Conservation (phyloP, 2,888 invertebrate species). For the Polydrusus cervinus region DNA sequence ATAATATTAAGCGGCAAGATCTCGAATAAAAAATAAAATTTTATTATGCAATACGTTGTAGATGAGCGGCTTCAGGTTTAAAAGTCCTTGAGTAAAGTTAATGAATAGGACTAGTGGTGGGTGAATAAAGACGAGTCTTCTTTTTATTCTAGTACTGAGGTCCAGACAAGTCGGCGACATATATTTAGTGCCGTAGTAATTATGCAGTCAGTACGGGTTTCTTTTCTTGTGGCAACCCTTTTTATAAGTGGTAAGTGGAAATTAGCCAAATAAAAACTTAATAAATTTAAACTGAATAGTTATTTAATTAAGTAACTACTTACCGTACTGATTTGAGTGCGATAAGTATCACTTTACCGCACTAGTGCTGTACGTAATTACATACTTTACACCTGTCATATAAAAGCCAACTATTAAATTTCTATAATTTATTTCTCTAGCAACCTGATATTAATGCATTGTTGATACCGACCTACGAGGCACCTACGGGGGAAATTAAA, state of each 20-base stretch:
- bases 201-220: slow-evolving; percentile 56
- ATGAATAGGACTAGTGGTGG: slow-evolving; percentile 36
- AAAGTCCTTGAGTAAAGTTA: slow-evolving; percentile 57
- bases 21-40: not conserved
- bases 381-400: no score
- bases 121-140: slow-evolving; percentile 58
- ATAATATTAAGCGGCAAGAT: slow-evolving; percentile 12
- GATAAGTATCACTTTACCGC: no score
- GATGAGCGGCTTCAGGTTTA: slow-evolving; percentile 48
- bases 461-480: no score
- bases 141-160: slow-evolving; percentile 55
- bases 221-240: slow-evolving; percentile 52
- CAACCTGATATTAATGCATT: no score
- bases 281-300: no score
- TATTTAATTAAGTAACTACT: no score
- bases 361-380: no score
- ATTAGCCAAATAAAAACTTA: no score
- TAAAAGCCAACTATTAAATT: no score
- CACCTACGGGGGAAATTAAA: no score
- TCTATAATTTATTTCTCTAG: no score
- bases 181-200: slow-evolving; percentile 34
- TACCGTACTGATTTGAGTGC: no score
- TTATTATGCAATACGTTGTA: slow-evolving; percentile 54
- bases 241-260: slow-evolving; percentile 59
- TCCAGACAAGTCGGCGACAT: slow-evolving; percentile 36